These are phyloP conservation scores for Ceratitis capitata DNA, from an alignment of 1,140 invertebrate genomes.

Conservation along the genomic window DNA sequence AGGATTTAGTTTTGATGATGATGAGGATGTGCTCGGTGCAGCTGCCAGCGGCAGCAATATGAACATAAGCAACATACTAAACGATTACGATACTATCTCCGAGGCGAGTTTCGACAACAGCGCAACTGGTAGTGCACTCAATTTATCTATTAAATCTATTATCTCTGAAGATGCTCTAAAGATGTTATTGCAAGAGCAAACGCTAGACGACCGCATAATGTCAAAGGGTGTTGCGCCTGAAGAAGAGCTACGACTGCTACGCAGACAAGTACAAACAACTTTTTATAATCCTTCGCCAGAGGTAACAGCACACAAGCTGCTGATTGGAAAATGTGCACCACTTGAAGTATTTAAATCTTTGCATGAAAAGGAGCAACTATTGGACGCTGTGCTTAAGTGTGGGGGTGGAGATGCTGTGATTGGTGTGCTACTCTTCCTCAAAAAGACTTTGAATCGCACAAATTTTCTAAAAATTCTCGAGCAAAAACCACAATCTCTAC, in stretches of 20 bases:
- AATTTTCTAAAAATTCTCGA: constrained; percentile 68
- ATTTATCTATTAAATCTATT: constrained; percentile 58
- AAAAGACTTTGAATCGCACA: constrained; percentile 68
- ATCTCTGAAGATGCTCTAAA: constrained; percentile 56
- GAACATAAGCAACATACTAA: constrained; percentile 51
- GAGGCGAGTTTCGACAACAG: constrained; percentile 55
- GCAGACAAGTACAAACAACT: constrained; percentile 55
- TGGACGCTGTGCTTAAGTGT: constrained; percentile 68
- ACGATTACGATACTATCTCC: constrained; percentile 55
- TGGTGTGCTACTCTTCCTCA: constrained; percentile 69
- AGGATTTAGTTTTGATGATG: constrained; percentile 63
- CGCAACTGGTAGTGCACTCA: constrained; percentile 45
- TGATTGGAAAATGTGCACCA: constrained; percentile 66
- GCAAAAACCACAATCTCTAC: constrained; percentile 67
- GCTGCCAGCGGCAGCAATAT: constrained; percentile 13
- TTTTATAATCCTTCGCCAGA: constrained; percentile 57
- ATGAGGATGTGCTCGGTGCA: constrained; percentile 48
- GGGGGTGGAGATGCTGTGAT: constrained; percentile 71
- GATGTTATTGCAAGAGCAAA: constrained; percentile 54
- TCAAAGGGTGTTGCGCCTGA: constrained; percentile 56
- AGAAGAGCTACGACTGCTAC: constrained; percentile 56
- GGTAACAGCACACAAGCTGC: constrained; percentile 66
- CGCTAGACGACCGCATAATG: constrained; percentile 55
- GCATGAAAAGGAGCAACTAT: constrained; percentile 69
- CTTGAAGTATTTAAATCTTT: constrained; percentile 69